phyloP scores from a whole-genome alignment of 2,797 vertebrate species.

The Pampus argenteus region DNA sequence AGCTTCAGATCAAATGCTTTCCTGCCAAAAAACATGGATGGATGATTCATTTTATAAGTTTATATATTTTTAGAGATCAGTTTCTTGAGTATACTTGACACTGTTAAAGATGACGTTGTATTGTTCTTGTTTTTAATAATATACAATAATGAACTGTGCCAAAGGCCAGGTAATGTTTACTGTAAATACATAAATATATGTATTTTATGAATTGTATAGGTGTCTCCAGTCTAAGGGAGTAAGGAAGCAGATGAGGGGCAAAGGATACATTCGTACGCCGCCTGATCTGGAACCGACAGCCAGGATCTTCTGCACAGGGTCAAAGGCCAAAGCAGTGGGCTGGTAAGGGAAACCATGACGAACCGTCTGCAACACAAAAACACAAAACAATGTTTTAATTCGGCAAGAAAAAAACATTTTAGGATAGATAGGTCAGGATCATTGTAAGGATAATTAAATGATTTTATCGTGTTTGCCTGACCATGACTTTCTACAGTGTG shows the following conservation, averaged over 20 bases:
- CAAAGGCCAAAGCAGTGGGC: constrained; percentile 95
- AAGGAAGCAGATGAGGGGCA: constrained; percentile 23
- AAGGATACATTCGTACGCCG: constrained; percentile 99
- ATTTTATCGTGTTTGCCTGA: constrained; percentile 1
- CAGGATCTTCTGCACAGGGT: constrained; percentile 98
- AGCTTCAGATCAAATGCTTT: not conserved
- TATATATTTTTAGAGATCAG: not conserved
- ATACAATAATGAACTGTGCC: not conserved
- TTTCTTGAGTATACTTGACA: not conserved
- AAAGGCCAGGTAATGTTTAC: not conserved
- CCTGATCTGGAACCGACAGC: constrained; percentile 95
- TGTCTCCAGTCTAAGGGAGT: constrained; percentile 16
- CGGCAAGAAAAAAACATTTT: not conserved
- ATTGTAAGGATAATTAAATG: not conserved
- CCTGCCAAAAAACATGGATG: not conserved
- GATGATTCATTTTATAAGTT: not conserved
- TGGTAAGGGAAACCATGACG: constrained; percentile 97
- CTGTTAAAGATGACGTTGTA: not conserved
- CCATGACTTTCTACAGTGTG: not conserved
- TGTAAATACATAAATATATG: not conserved
- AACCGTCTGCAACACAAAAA: constrained; percentile 88
- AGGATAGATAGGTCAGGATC: too few relatives aligned
- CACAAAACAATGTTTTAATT: constrained; percentile 19
- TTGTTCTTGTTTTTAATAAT: constrained; percentile 4
- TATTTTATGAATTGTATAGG: not conserved